These are phyloP conservation scores for Ochropleura plecta DNA, from an alignment of 2,888 invertebrate genomes.

Conservation along the genomic window DNA sequence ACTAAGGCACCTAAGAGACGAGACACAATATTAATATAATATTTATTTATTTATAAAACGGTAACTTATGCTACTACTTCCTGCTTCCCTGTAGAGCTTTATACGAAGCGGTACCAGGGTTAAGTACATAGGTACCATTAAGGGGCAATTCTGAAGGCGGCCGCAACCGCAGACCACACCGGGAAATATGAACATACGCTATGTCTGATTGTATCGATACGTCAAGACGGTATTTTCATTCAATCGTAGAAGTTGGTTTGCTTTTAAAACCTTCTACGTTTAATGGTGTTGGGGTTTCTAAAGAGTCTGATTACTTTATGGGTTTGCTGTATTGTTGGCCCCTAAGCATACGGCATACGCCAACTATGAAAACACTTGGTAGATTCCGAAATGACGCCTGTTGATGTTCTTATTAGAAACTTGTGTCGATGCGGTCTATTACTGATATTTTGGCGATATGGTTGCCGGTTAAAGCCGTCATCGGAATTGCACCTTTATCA, in stretches of 20 bases:
- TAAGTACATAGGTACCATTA: constrained; percentile 62
- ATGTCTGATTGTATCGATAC: neutral
- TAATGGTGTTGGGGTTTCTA: neutral
- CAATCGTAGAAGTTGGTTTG: neutral
- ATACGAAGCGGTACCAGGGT: constrained; percentile 51
- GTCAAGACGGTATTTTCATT: neutral
- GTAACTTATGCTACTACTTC: constrained; percentile 57
- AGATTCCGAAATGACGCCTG: neutral
- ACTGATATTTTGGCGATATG: neutral
- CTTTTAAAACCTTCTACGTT: neutral
- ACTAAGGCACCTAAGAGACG: constrained; percentile 67
- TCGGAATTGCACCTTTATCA: constrained; percentile 34
- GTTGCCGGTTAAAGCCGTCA: neutral
- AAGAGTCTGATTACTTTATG: neutral
- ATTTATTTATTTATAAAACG: constrained; percentile 45
- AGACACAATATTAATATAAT: constrained; percentile 61
- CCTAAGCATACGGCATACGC: neutral
- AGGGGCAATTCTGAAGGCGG: neutral
- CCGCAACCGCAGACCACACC: neutral
- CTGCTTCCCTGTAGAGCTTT: constrained; percentile 23
- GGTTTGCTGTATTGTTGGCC: neutral
- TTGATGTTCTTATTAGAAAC: neutral
- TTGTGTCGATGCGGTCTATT: too few relatives aligned
- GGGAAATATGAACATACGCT: neutral
- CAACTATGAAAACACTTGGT: neutral